These are phyloP conservation scores for Lasiommata megera DNA, from an alignment of 2,888 invertebrate genomes.

Conservation along the genomic window DNA sequence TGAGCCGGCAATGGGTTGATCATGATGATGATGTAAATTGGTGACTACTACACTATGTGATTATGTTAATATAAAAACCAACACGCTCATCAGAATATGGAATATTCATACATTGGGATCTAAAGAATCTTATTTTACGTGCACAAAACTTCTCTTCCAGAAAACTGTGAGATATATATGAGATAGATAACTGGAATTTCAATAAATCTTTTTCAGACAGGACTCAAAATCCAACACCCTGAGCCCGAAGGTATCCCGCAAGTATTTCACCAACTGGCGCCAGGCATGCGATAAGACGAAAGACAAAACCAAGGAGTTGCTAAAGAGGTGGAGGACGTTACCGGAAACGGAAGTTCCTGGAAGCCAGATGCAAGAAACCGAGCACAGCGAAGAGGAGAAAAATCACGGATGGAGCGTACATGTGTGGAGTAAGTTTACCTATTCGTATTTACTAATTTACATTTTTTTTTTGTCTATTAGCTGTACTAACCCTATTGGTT, in stretches of 20 bases:
- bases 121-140: no score
- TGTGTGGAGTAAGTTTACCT: conserved; percentile 84
- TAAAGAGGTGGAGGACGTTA: conserved; percentile 86
- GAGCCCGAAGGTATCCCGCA: conserved; percentile 84
- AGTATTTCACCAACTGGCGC: conserved; percentile 88
- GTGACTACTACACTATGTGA: no score
- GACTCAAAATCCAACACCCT: conserved; percentile 63
- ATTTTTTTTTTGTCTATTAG: not conserved
- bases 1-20: no score
- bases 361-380: conserved; percentile 60
- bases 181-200: not conserved
- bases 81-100: no score
- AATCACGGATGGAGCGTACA: conserved; percentile 88
- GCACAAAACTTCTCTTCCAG: no score
- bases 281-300: conserved; percentile 89
- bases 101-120: no score
- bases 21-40: no score
- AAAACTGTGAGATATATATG: no score
- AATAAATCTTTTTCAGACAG: conserved; percentile 50
- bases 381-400: conserved; percentile 63
- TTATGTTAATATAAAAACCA: no score
- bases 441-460: not conserved
- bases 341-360: conserved; percentile 78
- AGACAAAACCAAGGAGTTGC: conserved; percentile 86
- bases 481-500: no score